phyloP scores from a whole-genome alignment of 2,797 vertebrate species.

The Jordanella pulchra region DNA sequence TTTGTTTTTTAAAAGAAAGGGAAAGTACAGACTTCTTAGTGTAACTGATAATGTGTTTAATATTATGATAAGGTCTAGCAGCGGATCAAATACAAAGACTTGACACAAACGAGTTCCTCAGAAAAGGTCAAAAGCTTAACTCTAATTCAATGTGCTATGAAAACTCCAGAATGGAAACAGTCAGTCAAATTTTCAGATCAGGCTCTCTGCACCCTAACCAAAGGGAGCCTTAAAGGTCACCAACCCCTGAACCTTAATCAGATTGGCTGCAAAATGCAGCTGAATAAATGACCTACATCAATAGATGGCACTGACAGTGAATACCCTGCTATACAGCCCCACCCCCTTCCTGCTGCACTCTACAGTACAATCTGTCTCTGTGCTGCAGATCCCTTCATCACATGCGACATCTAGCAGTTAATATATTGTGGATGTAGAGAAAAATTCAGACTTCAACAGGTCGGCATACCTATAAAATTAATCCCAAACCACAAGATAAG shows the following conservation, averaged over 20 bases:
- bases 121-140: conserved; percentile 42
- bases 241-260: conserved; percentile 72
- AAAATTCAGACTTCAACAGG: conserved; percentile 58
- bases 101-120: conserved; percentile 48
- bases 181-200: conserved; percentile 22
- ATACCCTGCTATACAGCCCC: conserved; percentile 66
- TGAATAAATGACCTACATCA: conserved; percentile 83
- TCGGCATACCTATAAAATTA: no score
- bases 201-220: conserved; percentile 26
- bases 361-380: conserved; percentile 63
- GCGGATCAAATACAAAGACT: conserved; percentile 33
- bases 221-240: conserved; percentile 59
- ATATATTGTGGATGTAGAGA: conserved; percentile 52
- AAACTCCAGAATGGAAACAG: conserved; percentile 14
- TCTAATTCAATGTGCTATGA: conserved; percentile 17
- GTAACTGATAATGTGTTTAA: not conserved
- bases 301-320: conserved; percentile 76
- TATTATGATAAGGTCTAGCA: not conserved
- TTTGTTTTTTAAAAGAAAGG: no score
- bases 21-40: no score
- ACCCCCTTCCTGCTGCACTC: conserved; percentile 63
- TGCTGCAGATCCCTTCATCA: conserved; percentile 51
- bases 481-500: conserved; percentile 62
- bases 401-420: conserved; percentile 51
- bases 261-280: conserved; percentile 74